phyloP scores from a whole-genome alignment of 1,140 invertebrate species.

The Trachelipus rathkii region DNA sequence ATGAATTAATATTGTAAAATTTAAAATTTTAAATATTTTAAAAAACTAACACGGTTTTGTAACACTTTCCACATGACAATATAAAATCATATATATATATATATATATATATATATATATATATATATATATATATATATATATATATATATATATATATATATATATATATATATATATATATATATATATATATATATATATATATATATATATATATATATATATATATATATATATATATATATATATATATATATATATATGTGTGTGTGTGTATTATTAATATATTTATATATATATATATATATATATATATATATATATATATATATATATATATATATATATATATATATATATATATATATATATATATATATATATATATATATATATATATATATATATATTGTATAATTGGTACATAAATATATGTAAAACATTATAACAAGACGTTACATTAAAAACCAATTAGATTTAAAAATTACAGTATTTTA shows the following conservation, averaged over 20 bases:
- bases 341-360: slow-evolving; percentile 23
- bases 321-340: neutral
- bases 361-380: neutral
- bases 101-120: neutral
- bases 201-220: neutral
- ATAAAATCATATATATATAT: neutral
- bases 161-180: neutral
- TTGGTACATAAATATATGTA: too few relatives aligned
- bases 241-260: neutral
- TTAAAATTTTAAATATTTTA: too few relatives aligned
- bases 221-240: neutral
- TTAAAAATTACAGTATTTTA: too few relatives aligned
- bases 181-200: too few relatives aligned
- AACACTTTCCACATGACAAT: too few relatives aligned
- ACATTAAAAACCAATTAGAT: too few relatives aligned
- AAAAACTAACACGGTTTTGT: too few relatives aligned
- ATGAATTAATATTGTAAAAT: too few relatives aligned
- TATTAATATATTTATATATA: neutral
- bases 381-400: too few relatives aligned
- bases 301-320: neutral
- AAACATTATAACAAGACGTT: too few relatives aligned
- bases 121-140: slow-evolving; percentile 2
- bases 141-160: neutral
- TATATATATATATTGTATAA: too few relatives aligned
- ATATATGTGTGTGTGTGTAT: too few relatives aligned